Evolutionary conservation across 2,113 vertebrate species (phyloP), one percentile per base, ranked within the genome.

Genomic region (Microtus montanus): DNA sequence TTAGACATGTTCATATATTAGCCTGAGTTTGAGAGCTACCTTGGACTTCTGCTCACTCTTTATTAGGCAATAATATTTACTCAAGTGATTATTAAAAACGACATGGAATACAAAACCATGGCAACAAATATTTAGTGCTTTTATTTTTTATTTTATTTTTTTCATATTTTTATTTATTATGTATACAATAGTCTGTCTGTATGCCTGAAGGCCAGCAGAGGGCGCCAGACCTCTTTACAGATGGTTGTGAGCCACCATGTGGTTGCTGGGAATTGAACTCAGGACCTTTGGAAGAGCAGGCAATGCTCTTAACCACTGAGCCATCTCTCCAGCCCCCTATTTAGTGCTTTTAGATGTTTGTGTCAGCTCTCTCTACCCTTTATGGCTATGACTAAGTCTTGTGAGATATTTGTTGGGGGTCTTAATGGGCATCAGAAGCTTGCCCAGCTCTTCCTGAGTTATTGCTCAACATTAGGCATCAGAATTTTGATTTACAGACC

Each of bases 391-490:
- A 66, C 19, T 24, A 61, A 35, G 20, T 79, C 9, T 4, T 64
- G 30, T 66, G 5, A 92, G 3, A 58, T 70, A 24, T n/a, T 91
- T 93, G 26, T 79, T 94, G 71, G 63, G 26, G 85, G 82, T 83
- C 12, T 41, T 87, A 87, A 63, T 38, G 41, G 49, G 38, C 58
- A 87, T 84, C 35, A 92, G 24, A 85, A 85, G 85, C 49, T 92
- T 92, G n/a, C 64, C 52, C 38, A 80, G 61, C 0, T 75, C 79
- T 93, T 92, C 35, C 47, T 68, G 58, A 86, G n/a, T 12, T 35
- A 77, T 52, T 93, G 44, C 8, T 95, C 82, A 73, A 80, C 77
- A 86, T 77, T 71, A 92, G 52, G 66, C 7, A 38, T 44, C 86
- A 41, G 87, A n/a, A 58, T 41, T 95, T 73, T 91, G 68, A 78